Base-by-base conservation (phyloP, 2,888 invertebrate species). In the Lithophane semibrunnea region DNA sequence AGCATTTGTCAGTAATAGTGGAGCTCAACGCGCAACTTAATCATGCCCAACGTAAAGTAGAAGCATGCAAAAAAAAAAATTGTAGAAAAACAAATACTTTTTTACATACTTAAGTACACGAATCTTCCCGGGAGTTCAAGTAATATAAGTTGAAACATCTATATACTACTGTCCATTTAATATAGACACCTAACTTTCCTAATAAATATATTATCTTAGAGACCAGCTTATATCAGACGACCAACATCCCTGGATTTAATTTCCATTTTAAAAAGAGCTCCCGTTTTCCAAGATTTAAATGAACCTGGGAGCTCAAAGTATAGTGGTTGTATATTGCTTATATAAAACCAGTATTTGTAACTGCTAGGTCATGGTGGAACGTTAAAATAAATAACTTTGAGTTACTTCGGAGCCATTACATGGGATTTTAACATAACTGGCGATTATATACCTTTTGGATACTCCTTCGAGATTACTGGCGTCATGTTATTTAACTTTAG, bases 61-160 rank as follows among this genome's bases (percentile, higher is more conserved):
- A 12, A 13, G 8, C 12, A 12, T 18, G 16, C 7, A 73, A 24
- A 8, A 74, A 47, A 37, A 24, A 24, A 61, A 29, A 12, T 4
- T 4, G 64, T 47, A n/a, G 13, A 76, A 63, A 56, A 29, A 29
- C 71, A 65, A 65, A 42, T 29, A 42, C 52, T 52, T 37, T 58
- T 73, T 1, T 67, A 56, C 49, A n/a, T 29, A 37, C 37, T 37
- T 37, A 58, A 2, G 16, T 44, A 60, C 16, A 10, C 9, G 24
- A 37, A 70, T n/a, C 63, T n/a, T 63, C 83, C 82, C 82, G 73
- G 85, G 77, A 44, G 83, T 29, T n/a, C 85, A 64, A 64, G 12
- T 60, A n/a, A 73, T 4, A 61, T 16, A 16, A 29, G 83, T n/a
- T 61, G 0, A 0, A 56, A 18, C 21, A n/a, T 18, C 56, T 74